Percentiles rank a stretch among this genome's conserved stretches.
phyloP scores from a whole-genome alignment of 64 coral and sea anemone species.

The Montipora capricornis region DNA sequence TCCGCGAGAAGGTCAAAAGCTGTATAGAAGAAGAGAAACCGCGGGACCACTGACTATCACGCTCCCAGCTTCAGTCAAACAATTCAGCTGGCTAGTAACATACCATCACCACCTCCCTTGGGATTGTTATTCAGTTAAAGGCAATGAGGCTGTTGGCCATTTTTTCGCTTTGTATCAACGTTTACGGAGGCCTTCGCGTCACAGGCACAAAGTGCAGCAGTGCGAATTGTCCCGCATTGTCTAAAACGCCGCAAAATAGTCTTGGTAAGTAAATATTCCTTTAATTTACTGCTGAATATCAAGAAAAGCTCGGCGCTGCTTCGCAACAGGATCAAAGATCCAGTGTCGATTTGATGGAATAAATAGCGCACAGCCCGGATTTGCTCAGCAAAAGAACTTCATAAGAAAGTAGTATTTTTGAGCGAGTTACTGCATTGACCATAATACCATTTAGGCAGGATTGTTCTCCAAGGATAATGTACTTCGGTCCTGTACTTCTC shows the following conservation, averaged over 20 bases:
- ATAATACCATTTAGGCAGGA: too few relatives aligned
- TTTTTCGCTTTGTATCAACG: slow-evolving; percentile 6
- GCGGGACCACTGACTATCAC: background rate
- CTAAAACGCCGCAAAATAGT: background rate
- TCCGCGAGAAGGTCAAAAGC: slow-evolving; percentile 20
- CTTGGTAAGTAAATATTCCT: background rate
- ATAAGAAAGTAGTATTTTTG: background rate
- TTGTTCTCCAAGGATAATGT: too few relatives aligned
- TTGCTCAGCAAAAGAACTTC: background rate
- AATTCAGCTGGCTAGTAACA: background rate
- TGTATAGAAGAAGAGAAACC: background rate
- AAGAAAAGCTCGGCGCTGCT: background rate
- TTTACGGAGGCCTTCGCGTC: slow-evolving; percentile 20
- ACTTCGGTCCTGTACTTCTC: background rate
- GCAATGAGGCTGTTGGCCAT: slow-evolving; percentile 27
- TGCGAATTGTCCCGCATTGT: background rate
- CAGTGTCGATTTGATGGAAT: background rate
- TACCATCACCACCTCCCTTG: slow-evolving; percentile 1
- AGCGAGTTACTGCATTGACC: background rate
- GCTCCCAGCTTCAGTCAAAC: background rate
- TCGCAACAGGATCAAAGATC: background rate
- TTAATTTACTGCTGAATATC: slow-evolving; percentile 1
- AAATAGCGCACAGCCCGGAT: background rate
- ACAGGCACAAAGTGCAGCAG: background rate
- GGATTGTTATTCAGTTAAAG: background rate